These are phyloP conservation scores for Embidobia sp. DNA, from an alignment of 2,888 invertebrate genomes.

Conservation along the genomic window DNA sequence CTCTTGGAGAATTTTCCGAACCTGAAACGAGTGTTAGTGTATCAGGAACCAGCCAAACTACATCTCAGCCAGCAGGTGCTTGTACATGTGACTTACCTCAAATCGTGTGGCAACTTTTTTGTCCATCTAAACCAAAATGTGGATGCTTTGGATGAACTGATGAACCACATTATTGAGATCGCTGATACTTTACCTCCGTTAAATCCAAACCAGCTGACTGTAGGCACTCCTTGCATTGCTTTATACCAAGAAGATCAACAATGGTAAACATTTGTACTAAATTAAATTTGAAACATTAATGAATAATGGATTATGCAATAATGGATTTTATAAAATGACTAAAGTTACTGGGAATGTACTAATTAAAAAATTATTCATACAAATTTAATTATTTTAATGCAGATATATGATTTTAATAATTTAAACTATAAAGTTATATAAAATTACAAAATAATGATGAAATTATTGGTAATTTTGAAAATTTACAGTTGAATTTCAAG, in stretches of 20 bases:
- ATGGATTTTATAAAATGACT: too few species aligned
- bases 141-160: constrained; percentile 85
- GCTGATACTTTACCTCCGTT: constrained; percentile 82
- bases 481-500: too few species aligned
- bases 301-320: too few species aligned
- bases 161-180: constrained; percentile 85
- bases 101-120: constrained; percentile 88
- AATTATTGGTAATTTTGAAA: too few species aligned
- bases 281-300: neutral
- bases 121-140: constrained; percentile 87
- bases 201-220: constrained; percentile 81
- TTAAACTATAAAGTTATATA: too few species aligned
- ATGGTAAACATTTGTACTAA: constrained; percentile 84
- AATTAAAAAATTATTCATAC: too few species aligned
- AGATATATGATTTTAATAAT: too few species aligned
- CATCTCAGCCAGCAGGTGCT: constrained; percentile 66
- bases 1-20: constrained; percentile 79
- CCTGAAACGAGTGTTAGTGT: constrained; percentile 55
- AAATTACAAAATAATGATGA: too few species aligned
- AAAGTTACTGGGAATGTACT: too few species aligned
- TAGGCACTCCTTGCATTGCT: constrained; percentile 89
- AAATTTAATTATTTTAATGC: too few species aligned
- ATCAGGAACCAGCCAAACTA: constrained; percentile 67
- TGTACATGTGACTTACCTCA: constrained; percentile 85
- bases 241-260: constrained; percentile 89